Conservation (phyloP, 2,113 vertebrate genomes). For the Scomber scombrus region DNA sequence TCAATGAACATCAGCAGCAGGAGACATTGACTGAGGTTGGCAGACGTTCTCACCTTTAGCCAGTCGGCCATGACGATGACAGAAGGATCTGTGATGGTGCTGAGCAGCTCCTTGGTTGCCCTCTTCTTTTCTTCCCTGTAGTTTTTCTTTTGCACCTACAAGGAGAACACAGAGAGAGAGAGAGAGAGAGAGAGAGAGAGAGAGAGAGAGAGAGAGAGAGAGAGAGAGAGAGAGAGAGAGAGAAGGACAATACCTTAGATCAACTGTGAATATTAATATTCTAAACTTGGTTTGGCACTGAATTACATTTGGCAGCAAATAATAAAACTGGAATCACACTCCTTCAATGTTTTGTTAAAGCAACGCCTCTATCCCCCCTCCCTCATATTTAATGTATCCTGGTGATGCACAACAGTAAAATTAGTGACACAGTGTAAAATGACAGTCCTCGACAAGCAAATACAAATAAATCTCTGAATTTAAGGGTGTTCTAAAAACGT, state of each 20-base stretch:
- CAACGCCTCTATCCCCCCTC: neutral
- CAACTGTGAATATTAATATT: constrained; percentile 6
- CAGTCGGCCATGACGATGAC: constrained; percentile 99
- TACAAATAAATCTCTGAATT: neutral
- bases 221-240: neutral
- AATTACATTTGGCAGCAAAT: constrained; percentile 28
- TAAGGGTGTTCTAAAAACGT: constrained; percentile 13
- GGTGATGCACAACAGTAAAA: neutral
- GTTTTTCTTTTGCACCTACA: constrained; percentile 99
- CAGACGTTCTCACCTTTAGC: constrained; percentile 89
- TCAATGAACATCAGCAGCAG: too few relatives aligned
- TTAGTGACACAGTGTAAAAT: neutral
- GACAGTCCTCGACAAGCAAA: neutral
- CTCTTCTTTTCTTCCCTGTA: constrained; percentile 99
- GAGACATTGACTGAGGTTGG: too few relatives aligned
- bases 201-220: neutral
- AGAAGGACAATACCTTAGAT: neutral
- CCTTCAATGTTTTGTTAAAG: constrained; percentile 1
- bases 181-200: neutral
- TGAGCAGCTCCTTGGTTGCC: constrained; percentile 97
- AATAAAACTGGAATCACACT: constrained; percentile 2
- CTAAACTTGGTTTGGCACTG: constrained; percentile 11
- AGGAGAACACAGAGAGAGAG: neutral
- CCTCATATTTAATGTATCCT: neutral
- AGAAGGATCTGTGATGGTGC: constrained; percentile 97